Evolutionary conservation across 2,888 invertebrate genomes (phyloP).

Genomic region (Acholoe squamosa): DNA sequence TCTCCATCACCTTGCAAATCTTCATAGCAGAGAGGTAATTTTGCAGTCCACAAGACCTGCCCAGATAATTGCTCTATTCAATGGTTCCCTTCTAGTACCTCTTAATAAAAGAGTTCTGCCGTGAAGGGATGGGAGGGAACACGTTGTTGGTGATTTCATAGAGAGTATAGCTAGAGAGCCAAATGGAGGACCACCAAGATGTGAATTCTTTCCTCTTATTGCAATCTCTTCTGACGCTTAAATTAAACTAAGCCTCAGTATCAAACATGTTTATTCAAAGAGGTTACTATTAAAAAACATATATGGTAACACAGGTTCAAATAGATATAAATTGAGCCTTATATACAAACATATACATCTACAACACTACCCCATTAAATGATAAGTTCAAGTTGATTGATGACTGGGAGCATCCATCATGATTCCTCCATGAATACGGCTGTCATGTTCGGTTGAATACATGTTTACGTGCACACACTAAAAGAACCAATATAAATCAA

Average conservation of each 20-base stretch:
- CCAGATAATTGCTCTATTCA: slow-evolving; percentile 22
- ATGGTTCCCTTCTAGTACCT: neutral
- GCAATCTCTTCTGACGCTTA: too few relatives aligned
- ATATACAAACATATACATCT: too few relatives aligned
- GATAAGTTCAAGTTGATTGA: neutral
- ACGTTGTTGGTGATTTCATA: neutral
- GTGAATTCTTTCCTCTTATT: neutral
- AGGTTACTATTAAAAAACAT: too few relatives aligned
- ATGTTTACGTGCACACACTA: neutral
- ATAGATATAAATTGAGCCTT: too few relatives aligned
- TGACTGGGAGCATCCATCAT: neutral
- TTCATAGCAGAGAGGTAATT: neutral
- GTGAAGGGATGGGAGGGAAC: neutral
- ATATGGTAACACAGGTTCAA: too few relatives aligned
- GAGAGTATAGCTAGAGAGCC: neutral
- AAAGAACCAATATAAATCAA: slow-evolving; percentile 20
- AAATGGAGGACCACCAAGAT: neutral
- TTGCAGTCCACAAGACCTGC: neutral
- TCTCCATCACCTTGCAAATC: neutral
- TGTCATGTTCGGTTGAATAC: neutral
- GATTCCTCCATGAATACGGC: neutral
- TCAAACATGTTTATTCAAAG: neutral
- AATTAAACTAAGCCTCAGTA: neutral
- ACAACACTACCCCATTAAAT: too few relatives aligned
- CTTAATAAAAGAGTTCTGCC: neutral